A percentile compares a stretch with the other conserved stretches of the same genome.
phyloP scores from a whole-genome alignment of 1,140 invertebrate species.

The Orius laevigatus region DNA sequence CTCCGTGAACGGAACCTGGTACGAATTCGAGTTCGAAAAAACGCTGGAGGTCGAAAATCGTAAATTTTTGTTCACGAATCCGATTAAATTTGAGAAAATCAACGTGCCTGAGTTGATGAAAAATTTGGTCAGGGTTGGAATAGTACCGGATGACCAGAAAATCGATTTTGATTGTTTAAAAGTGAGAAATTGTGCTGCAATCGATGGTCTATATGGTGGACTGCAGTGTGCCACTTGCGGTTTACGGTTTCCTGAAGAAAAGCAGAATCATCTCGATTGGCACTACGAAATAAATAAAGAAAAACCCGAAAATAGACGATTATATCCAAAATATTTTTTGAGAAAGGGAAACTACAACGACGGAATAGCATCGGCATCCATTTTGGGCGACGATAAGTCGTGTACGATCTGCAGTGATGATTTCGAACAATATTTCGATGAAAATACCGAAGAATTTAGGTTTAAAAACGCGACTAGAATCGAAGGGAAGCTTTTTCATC shows the following conservation, averaged over 20 bases:
- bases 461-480: slow-evolving; percentile 62
- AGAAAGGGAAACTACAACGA: slow-evolving; percentile 33
- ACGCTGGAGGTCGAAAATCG: too few relatives aligned
- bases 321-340: slow-evolving; percentile 31
- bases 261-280: slow-evolving; percentile 91
- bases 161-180: slow-evolving; percentile 47
- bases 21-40: slow-evolving; percentile 63
- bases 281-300: slow-evolving; percentile 91
- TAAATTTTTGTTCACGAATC: too few relatives aligned
- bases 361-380: slow-evolving; percentile 38
- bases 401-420: slow-evolving; percentile 81
- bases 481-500: slow-evolving; percentile 73
- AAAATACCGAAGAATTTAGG: slow-evolving; percentile 93
- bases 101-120: slow-evolving; percentile 70
- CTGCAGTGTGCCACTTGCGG: slow-evolving; percentile 92
- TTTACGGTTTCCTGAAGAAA: slow-evolving; percentile 69
- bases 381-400: slow-evolving; percentile 33
- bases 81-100: slow-evolving; percentile 22
- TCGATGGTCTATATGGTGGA: slow-evolving; percentile 38
- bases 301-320: slow-evolving; percentile 75
- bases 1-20: slow-evolving; percentile 63
- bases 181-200: slow-evolving; percentile 29
- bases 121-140: slow-evolving; percentile 67
- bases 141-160: slow-evolving; percentile 37
- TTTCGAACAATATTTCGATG: slow-evolving; percentile 88